Evolutionary conservation across 2,888 invertebrate genomes (phyloP), one percentile per base, ranked within the genome.

Genomic region (Rapana venosa): DNA sequence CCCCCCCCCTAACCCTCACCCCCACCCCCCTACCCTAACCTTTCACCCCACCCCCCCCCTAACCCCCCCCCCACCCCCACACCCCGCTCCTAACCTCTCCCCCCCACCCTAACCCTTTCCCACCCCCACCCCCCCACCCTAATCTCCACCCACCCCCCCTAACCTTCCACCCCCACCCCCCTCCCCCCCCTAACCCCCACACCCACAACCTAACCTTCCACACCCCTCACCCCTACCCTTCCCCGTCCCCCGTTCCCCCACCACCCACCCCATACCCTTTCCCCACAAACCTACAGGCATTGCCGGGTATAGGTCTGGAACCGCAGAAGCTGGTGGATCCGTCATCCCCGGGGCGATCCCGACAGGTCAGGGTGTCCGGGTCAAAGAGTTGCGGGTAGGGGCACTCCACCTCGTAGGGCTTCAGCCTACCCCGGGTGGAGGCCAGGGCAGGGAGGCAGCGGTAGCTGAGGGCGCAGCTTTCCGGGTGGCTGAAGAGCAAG

Each of bases 391-490:
- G 91, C 0, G 94, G 93, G 88, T 93, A 93, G 22, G 93, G 92
- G 87, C 94, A 94, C 87, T 94, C 94, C 0, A 90, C 91, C 79
- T 93, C 93, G 88, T 93, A 93, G 30, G 90, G 89, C 26, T 87
- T 90, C n/a, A 94, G 91, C 22, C 26, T 15, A 56, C 93, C 93
- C 6, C 91, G 90, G 30, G 87, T 22, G 91, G 89, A 6, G 32
- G 61, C 1, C 85, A 88, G 84, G 90, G 90, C 83, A 6, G 81
- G 81, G 26, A 91, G 92, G 85, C 94, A 94, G 91, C 94, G 93
- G 90, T 91, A 94, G 88, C 91, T 94, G 15, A 93, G 89, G 35
- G 94, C 93, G 88, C 94, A 94, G 89, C 93, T 93, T n/a, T 92
- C 92, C 0, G 93, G 93, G 88, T 94, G 94, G 0, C 92, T 91